These are phyloP conservation scores for Nasonia vitripennis DNA, from an alignment of 1,140 invertebrate species.

Conservation along the genomic window DNA sequence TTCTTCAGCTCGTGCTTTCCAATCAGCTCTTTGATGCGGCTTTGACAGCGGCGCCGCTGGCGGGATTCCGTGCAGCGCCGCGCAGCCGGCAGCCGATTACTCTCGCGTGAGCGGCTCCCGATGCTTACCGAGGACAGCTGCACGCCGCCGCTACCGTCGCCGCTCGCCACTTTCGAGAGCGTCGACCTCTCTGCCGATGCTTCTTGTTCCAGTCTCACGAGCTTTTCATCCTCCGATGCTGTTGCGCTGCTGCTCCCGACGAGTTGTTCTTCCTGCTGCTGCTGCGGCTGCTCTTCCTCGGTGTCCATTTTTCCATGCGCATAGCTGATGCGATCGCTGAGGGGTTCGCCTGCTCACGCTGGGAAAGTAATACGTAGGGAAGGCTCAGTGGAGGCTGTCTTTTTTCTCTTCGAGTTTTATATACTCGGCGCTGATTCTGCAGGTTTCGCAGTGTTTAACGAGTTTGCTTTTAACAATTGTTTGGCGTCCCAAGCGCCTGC, in stretches of 20 bases:
- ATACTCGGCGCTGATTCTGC: too few species aligned
- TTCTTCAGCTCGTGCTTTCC: conserved; percentile 78
- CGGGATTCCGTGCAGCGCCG: too few species aligned
- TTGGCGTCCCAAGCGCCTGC: too few species aligned
- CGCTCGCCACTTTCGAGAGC: not conserved
- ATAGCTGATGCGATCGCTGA: not conserved
- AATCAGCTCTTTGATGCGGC: conserved; percentile 68
- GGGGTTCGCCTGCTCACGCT: not conserved
- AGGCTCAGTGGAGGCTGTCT: not conserved
- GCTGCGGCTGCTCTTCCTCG: not conserved
- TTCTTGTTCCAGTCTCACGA: not conserved
- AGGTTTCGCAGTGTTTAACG: too few species aligned
- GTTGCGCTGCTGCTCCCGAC: too few species aligned
- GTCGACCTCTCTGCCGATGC: not conserved
- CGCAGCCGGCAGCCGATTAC: not conserved
- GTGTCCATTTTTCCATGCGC: not conserved
- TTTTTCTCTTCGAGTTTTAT: too few species aligned
- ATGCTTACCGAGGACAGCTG: not conserved
- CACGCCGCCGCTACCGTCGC: too few species aligned
- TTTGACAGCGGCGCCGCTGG: conserved; percentile 45
- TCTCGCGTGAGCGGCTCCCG: not conserved
- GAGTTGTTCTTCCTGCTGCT: not conserved
- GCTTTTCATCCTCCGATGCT: not conserved
- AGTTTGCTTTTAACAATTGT: too few species aligned
- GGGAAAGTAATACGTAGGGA: not conserved